A percentile compares a stretch with the other conserved stretches of the same genome.
phyloP scores from a whole-genome alignment of 2,113 vertebrate species.

The human (Homo sapiens) region GRCh38 chr4:182206501-182207000 shows the following conservation, averaged over 20 bases:
- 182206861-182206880: background rate
- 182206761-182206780: constrained; percentile 26
- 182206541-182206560: background rate
- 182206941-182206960: constrained; percentile 74
- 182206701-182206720: constrained; percentile 5
- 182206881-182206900: background rate
- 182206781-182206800: background rate
- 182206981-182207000: constrained; percentile 87
- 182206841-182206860: background rate
- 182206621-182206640: background rate
- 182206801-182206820: background rate
- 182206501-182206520: accelerated
- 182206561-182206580: background rate
- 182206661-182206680: background rate
- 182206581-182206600: background rate
- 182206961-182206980: constrained; percentile 81
- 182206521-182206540: background rate
- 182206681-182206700: background rate
- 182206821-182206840: background rate
- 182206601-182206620: constrained; percentile 46
- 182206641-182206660: background rate
- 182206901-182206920: background rate
- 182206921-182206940: constrained; percentile 54
- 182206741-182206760: constrained; percentile 29
- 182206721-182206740: background rate